Base-by-base conservation (phyloP, 2,113 vertebrate species). In the Blennius ocellaris region DNA sequence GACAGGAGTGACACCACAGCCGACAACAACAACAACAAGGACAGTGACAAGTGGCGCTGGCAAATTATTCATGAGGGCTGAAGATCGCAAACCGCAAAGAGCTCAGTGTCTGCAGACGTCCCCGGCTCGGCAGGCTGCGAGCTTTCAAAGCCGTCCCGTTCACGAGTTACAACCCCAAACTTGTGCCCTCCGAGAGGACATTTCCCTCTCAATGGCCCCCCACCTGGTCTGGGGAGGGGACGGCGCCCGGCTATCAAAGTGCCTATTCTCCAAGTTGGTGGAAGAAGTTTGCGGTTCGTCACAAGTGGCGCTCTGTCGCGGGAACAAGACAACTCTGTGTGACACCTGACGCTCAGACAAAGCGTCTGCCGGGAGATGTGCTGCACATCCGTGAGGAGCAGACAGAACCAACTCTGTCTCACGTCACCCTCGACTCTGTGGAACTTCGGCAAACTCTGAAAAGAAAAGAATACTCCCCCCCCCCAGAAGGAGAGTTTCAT, bases 51-150 rank as follows among this genome's bases (percentile, higher is more conserved):
- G 82, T 63, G 4, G 15, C 11, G 17, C 78, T 60, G 76, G 57
- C 50, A 80, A 90, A 92, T 89, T 86, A 92, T 92, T 92, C 90
- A 92, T 92, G 89, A 90, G 80, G 72, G 72, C 65, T 65, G 78
- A 77, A 70, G 64, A 85, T 70, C 74, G 59, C 45, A 43, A n/a
- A 55, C 72, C 14, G 76, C 86, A 90, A 88, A 90, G 66, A 86
- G 84, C 85, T 89, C 83, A 86, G 83, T 91, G 88, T 91, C 83
- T 90, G 64, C 70, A 56, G 76, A 86, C 80, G 54, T 85, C 82
- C 60, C 76, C 80, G 71, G 45, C 66, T 90, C 85, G 41, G 76
- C 80, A 82, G 75, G 57, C 51, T 47, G 64, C 38, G 48, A 56
- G 73, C 76, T 79, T 85, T 85, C 84, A 82, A 87, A 89, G 82